Base-by-base conservation (phyloP, 2,797 vertebrate species). In the Manis crassicaudata region DNA sequence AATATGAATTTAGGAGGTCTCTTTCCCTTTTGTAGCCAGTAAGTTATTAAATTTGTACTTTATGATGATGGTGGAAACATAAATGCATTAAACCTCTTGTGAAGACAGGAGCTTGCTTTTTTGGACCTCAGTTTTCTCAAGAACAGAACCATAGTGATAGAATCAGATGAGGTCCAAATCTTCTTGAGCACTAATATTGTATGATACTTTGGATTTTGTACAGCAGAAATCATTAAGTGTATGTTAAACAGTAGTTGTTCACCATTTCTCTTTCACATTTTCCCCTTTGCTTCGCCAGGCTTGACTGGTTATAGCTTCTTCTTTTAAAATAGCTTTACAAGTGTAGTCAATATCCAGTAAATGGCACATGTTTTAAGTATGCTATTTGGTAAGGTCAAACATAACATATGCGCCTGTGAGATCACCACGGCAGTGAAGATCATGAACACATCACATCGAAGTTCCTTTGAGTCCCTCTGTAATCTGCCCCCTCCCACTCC, bases 241-340 rank as follows among this genome's bases (percentile, higher is more conserved):
- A 21, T n/a, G 3, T 18, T 75, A 37, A 58, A 52, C 29, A 86
- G 37, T 32, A 82, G 80, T 58, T 18, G 32, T 50, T 90, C 27
- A 7, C 9, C 4, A 29, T 60, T 88, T 75, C 29, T 73, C 32
- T 63, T 93, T 92, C 52, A 68, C 8, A 35, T 90, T 58, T 92
- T 58, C 13, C 35, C 4, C 7, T 92, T 62, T 97, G 58, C 62
- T 90, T 94, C 90, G 56, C 63, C 79, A 67, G 83, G 76, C 32
- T 13, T 46, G 23, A 32, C 73, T 67, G 27, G 40, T 56, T 92
- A 14, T 62, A 25, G 52, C 46, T 84, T 80, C 58, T 95, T 83
- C 46, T 75, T 79, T 83, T 65, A 77, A 80, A 83, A 54, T 70
- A 73, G 13, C 27, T 92, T 46, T 76, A n/a, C 40, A 83, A 43